Base-by-base conservation (phyloP, 2,113 vertebrate species). In the Puma concolor region DNA sequence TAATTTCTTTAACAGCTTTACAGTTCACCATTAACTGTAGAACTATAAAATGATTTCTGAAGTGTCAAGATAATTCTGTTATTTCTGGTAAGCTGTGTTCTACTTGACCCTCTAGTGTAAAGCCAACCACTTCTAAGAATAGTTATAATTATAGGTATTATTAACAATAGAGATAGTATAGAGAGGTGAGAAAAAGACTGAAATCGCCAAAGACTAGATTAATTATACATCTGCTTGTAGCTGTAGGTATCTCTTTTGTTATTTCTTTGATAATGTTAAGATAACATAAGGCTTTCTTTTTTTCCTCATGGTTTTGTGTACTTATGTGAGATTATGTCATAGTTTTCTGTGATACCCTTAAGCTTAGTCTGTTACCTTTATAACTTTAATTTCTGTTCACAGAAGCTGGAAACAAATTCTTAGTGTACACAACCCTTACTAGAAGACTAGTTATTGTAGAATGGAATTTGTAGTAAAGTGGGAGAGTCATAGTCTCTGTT, bases 31-130 rank as follows among this genome's bases (percentile, higher is more conserved):
- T 93, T 97, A 96, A 95, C 81, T 95, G 41, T 93, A 95, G 89
- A 93, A 86, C 86, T 97, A 89, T 96, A 95, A 97, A 95, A 83
- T 97, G 88, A 97, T 97, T 95, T 97, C 89, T 98, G 93, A 82
- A 97, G 74, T 96, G 33, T 96, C 92, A 97, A 87, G 89, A 94
- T 98, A 93, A 97, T 64, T 96, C 95, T 96, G 19, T 97, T 98
- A 98, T 97, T 95, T 96, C 60, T 97, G 96, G 71, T 97, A 98
- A 97, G 60, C 96, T 96, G 86, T 97, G 60, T 97, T 97, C 84
- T 97, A 12, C 38, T 93, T 98, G 96, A 96, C 88, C 72, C 25
- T 72, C 11, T 92, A 77, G 44, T 94, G 63, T 88, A 94, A 97
- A 96, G 67, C 17, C 67, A 95, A 88, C 57, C n/a, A 72, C 97